Evolutionary conservation across 2,797 vertebrate species (phyloP), one percentile per base, ranked within the genome.

Genomic region (Linurgus olivaceus): DNA sequence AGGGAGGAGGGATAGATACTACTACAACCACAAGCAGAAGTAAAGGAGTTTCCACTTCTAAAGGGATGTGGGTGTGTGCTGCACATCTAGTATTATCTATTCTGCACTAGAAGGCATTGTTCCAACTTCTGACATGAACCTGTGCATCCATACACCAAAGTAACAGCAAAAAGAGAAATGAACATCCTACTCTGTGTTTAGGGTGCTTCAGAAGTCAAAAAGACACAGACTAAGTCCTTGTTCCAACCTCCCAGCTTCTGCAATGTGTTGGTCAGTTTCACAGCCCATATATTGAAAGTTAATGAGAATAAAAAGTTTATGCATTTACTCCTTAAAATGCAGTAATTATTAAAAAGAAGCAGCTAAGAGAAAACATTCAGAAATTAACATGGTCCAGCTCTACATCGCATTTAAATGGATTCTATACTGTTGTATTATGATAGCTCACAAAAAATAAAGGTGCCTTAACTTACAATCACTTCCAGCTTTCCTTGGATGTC

Each of bases 401-500:
- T 75, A 7, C 14, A 73, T 55, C 52, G 91, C 35, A 52, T 51
- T 85, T 26, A 90, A 88, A 80, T 63, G 33, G 31, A 88, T 74
- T 61, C 75, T 72, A 52, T 81, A 65, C 18, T 25, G 25, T 19
- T 71, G 38, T 58, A 88, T 40, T 72, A 45, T 6, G 26, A 2
- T 8, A 62, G 6, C 17, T 77, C 71, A 85, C 45, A 81, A 75
- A 94, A 95, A 71, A 58, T 61, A 86, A 70, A 95, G 65, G 80
- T 44, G 70, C 4, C 38, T 48, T 31, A 71, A 97, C 99, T 98
- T 98, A 99, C 99, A 98, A 99, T 97, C 21, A 99, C 98, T 81
- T 98, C 96, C 97, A 99, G 98, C 72, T 95, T 99, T 94, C 99
- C 99, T 2, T 96, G 97, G 83, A 99, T 92, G 48, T 97, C 97